phyloP scores from a whole-genome alignment of 2,797 vertebrate species.

The Sebastes matsubarae region DNA sequence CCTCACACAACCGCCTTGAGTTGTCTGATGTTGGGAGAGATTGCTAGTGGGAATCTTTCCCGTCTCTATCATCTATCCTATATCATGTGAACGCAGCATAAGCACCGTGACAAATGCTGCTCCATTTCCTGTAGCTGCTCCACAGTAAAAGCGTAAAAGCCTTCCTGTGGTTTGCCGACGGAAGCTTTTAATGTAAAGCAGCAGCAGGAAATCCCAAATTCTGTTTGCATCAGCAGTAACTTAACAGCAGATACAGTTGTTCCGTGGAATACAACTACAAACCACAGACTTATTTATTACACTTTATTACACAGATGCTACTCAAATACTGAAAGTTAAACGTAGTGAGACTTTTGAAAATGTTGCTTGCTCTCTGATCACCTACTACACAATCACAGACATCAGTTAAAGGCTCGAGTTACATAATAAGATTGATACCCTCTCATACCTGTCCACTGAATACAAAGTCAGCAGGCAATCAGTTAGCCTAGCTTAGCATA shows the following conservation, averaged over 20 bases:
- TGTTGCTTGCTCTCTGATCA: not conserved
- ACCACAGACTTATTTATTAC: not conserved
- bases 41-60: not conserved
- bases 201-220: not conserved
- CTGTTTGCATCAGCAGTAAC: not conserved
- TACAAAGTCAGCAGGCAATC: not conserved
- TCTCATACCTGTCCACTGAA: not conserved
- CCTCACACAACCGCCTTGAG: not conserved
- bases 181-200: conserved; percentile 7
- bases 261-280: not conserved
- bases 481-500: not conserved
- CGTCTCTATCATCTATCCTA: not conserved
- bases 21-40: not conserved
- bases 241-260: not conserved
- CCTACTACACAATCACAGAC: not conserved
- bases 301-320: not conserved
- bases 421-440: not conserved
- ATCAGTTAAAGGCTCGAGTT: not conserved
- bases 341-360: not conserved
- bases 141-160: conserved; percentile 32
- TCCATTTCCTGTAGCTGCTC: conserved; percentile 29
- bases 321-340: not conserved
- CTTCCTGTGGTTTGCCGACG: conserved; percentile 35
- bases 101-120: not conserved
- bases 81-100: not conserved